Evolutionary conservation across 2,888 invertebrate species (phyloP), one percentile per base, ranked within the genome.

Genomic region (Xylota segnis): DNA sequence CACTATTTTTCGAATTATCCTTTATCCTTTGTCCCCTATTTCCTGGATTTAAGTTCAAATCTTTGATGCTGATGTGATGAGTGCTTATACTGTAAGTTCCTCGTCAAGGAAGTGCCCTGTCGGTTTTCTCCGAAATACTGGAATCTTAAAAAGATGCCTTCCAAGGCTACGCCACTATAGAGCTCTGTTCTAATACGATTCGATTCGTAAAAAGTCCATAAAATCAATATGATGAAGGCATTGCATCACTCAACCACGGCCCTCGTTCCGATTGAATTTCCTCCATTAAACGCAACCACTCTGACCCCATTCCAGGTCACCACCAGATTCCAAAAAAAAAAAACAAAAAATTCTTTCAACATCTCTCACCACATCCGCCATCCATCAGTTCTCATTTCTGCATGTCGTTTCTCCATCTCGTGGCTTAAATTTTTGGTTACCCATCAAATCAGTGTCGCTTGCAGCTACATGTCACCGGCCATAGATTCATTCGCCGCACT

Each of bases 401-500:
- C 29, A 29, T 29, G 54, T 14, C n/a, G 4, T 23, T 23, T 23
- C 12, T 12, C 50, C 23, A 10, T 14, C 16, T 32, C 16, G 6
- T 32, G 32, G 16, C 34, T 16, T 34, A 34, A 34, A 56, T 32
- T 6, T 14, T 6, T 14, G 32, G 56, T 56, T 34, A 6, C 7
- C 27, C 56, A 34, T 56, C 0, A 32, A 32, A 16, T 32, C 32
- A 56, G 27, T 12, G 52, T 29, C 52, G n/a, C 29, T 52, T 52
- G 27, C 52, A 52, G 10, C 6, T 12, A 6, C 12, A 14, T 56
- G 34, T 16, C 56, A 56, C 32, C 34, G 56, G 56, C 34, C 14
- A 56, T 59, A 9, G 43, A 40, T 43, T 59, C 23, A 14, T 23
- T 59, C n/a, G 27, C 27, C 59, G 7, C 59, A 59, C 27, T 34